A percentile compares a stretch with the other conserved stretches of the same genome.
phyloP scores from a whole-genome alignment of 2,797 vertebrate genomes.

The Cyclopterus lumpus region DNA sequence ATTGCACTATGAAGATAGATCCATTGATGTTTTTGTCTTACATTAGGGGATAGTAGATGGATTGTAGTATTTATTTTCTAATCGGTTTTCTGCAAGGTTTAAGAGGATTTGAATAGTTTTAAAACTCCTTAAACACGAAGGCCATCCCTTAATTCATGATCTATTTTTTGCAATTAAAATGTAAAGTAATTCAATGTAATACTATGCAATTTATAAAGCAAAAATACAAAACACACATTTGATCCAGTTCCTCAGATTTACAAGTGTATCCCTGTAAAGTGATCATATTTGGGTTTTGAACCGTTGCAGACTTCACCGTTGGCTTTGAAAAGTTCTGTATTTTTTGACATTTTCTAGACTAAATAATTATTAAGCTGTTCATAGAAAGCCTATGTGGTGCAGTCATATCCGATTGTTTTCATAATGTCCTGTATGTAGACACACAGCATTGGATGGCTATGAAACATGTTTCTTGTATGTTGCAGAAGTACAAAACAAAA shows the following conservation, averaged over 20 bases:
- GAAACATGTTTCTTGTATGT: neutral
- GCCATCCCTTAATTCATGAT: neutral
- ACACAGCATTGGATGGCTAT: neutral
- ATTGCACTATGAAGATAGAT: neutral
- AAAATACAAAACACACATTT: neutral
- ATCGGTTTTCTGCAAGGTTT: neutral
- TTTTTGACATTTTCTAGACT: neutral
- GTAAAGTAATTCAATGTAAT: neutral
- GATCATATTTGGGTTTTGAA: neutral
- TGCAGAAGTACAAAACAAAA: neutral
- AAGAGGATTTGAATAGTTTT: neutral
- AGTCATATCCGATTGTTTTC: neutral
- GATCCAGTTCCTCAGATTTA: neutral
- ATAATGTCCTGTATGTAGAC: neutral
- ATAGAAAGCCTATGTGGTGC: neutral
- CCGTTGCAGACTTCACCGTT: neutral
- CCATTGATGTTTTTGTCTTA: neutral
- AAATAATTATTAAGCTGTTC: neutral
- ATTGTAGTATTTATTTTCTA: slow-evolving; percentile 6
- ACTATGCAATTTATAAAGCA: neutral
- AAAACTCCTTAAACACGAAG: neutral
- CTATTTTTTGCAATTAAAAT: neutral
- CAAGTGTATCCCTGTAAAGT: neutral
- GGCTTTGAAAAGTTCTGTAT: neutral
- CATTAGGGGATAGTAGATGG: neutral